Evolutionary conservation across 2,888 invertebrate genomes (phyloP).

Genomic region (Metellina segmentata): DNA sequence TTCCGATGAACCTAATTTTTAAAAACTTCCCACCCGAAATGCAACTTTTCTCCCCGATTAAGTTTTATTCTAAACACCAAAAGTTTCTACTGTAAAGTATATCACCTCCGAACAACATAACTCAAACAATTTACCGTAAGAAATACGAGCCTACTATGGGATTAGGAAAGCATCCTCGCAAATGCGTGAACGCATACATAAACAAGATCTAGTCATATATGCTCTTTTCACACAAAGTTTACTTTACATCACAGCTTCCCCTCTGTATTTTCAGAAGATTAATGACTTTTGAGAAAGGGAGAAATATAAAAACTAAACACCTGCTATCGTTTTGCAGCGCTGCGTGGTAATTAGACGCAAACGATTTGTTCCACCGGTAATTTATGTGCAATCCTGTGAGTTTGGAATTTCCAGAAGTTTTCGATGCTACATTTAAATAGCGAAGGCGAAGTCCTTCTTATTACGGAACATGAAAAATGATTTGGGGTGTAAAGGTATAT

Average conservation of each 20-base stretch:
- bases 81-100: too few species aligned
- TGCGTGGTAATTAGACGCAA: conserved; percentile 16
- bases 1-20: too few species aligned
- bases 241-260: background rate
- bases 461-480: background rate
- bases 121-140: too few species aligned
- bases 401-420: conserved; percentile 28
- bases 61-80: too few species aligned
- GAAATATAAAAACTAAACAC: conserved; percentile 13
- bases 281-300: conserved; percentile 32
- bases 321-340: background rate
- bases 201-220: background rate
- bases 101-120: too few species aligned
- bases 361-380: conserved; percentile 42
- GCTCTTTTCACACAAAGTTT: conserved; percentile 8
- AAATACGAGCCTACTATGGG: background rate
- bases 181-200: conserved; percentile 12
- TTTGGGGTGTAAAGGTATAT: background rate
- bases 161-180: too few species aligned
- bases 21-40: too few species aligned
- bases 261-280: conserved; percentile 43
- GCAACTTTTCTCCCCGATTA: too few species aligned
- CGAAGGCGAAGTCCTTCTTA: background rate
- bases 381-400: conserved; percentile 46
- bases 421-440: conserved; percentile 9